A percentile compares a stretch with the other conserved stretches of the same genome.
Evolutionary conservation across 2,797 vertebrate species (phyloP).

Genomic region (Chiroxiphia lanceolata): DNA sequence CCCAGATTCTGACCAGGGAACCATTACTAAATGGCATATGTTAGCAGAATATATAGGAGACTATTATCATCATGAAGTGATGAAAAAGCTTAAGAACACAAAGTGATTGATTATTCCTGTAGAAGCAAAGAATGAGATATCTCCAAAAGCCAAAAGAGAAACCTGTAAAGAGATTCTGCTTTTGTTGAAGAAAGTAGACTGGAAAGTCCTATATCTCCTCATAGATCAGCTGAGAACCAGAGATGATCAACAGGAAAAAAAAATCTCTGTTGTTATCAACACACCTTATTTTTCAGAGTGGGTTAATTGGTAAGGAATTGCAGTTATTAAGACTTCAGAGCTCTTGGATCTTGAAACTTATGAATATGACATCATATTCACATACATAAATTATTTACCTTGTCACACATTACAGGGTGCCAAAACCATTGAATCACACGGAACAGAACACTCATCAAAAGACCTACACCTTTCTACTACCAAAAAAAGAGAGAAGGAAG

Average conservation of each 20-base stretch:
- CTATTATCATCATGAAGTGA: not conserved
- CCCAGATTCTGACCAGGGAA: not conserved
- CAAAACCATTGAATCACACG: not conserved
- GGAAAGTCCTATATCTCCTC: not conserved
- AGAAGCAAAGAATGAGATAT: not conserved
- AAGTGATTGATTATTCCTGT: not conserved
- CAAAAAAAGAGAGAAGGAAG: not conserved
- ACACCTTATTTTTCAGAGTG: not conserved
- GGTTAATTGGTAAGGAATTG: not conserved
- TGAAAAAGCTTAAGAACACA: not conserved
- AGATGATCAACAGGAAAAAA: not conserved
- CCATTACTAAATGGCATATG: accelerated
- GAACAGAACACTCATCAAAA: not conserved
- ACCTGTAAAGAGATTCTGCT: not conserved
- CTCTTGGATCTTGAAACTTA: not conserved
- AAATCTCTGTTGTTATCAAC: not conserved
- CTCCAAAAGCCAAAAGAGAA: not conserved
- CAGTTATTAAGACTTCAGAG: not conserved
- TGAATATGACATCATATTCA: not conserved
- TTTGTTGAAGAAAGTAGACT: not conserved
- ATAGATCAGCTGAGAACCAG: not conserved
- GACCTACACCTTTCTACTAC: not conserved
- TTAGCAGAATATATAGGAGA: not conserved
- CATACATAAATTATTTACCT: not conserved
- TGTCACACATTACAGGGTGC: not conserved